Evolutionary conservation across 2,888 invertebrate genomes (phyloP).

Genomic region (Eledona agricola): DNA sequence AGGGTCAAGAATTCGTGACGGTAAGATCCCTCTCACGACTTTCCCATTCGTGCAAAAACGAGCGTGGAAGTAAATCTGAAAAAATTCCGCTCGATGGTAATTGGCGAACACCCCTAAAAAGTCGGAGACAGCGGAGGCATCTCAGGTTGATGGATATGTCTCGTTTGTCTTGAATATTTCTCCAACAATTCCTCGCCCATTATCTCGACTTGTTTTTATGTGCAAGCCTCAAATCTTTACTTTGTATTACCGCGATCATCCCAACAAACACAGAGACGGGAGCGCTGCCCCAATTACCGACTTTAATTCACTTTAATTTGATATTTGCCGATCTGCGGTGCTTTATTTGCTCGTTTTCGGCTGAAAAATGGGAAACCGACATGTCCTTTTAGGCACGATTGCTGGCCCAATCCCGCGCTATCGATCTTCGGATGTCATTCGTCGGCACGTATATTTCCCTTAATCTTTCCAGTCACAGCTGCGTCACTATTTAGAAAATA

Average conservation of each 20-base stretch:
- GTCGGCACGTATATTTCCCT: slow-evolving; percentile 49
- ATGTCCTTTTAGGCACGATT: slow-evolving; percentile 23
- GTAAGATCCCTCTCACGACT: slow-evolving; percentile 7
- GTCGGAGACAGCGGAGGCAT: slow-evolving; percentile 35
- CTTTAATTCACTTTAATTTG: too few species aligned
- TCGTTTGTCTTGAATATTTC: slow-evolving; percentile 47
- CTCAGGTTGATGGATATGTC: slow-evolving; percentile 45
- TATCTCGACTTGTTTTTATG: slow-evolving; percentile 36
- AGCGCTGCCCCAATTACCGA: too few species aligned
- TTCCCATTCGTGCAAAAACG: slow-evolving; percentile 13
- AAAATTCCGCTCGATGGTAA: slow-evolving; percentile 42
- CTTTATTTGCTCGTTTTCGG: slow-evolving; percentile 1
- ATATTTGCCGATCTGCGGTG: too few species aligned
- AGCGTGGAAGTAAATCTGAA: slow-evolving; percentile 25
- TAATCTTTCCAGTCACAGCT: slow-evolving; percentile 47
- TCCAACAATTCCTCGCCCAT: slow-evolving; percentile 41
- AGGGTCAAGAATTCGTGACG: slow-evolving; percentile 24
- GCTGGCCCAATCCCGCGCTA: slow-evolving; percentile 30
- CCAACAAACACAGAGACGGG: too few species aligned
- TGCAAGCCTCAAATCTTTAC: slow-evolving; percentile 19
- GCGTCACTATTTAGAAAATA: slow-evolving; percentile 36
- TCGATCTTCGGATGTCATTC: slow-evolving; percentile 50
- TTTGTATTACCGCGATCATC: slow-evolving; percentile 25
- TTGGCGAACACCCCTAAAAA: slow-evolving; percentile 38
- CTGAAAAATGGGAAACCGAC: slow-evolving; percentile 16